These are phyloP conservation scores for Heliconius aoede DNA, from an alignment of 2,888 invertebrate species.

Conservation along the genomic window DNA sequence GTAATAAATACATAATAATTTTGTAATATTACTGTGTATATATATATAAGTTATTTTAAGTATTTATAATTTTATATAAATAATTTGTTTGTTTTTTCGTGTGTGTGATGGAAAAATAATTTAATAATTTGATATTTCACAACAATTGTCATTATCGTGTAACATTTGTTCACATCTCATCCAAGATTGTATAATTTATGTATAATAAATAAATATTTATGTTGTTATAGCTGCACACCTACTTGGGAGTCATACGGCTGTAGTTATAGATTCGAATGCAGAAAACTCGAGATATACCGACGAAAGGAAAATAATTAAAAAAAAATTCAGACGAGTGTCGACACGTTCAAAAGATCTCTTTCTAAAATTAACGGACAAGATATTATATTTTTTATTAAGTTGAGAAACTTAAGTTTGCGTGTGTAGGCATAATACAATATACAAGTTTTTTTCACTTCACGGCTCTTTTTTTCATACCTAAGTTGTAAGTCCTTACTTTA, in stretches of 20 bases:
- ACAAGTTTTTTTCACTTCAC: not conserved
- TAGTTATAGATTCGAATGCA: not conserved
- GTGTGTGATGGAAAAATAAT: not conserved
- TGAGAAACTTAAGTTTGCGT: too few species aligned
- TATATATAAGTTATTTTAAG: too few species aligned
- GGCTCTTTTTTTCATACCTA: not conserved
- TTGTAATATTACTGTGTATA: too few species aligned
- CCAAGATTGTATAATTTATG: not conserved
- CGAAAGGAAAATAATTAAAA: too few species aligned
- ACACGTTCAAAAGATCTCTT: too few species aligned
- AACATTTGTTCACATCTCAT: not conserved
- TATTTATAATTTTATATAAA: not conserved
- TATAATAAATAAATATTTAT: not conserved
- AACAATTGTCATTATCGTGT: not conserved
- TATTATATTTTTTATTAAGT: too few species aligned
- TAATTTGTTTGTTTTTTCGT: not conserved
- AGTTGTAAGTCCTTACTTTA: not conserved
- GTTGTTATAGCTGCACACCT: not conserved
- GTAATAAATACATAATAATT: too few species aligned
- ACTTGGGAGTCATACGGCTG: not conserved
- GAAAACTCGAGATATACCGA: not conserved
- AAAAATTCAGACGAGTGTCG: too few species aligned
- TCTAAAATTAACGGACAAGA: too few species aligned
- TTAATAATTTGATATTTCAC: conserved; percentile 3
- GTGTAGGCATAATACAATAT: too few species aligned